Conservation (phyloP, 2,113 vertebrate genomes). For the Lota lota region DNA sequence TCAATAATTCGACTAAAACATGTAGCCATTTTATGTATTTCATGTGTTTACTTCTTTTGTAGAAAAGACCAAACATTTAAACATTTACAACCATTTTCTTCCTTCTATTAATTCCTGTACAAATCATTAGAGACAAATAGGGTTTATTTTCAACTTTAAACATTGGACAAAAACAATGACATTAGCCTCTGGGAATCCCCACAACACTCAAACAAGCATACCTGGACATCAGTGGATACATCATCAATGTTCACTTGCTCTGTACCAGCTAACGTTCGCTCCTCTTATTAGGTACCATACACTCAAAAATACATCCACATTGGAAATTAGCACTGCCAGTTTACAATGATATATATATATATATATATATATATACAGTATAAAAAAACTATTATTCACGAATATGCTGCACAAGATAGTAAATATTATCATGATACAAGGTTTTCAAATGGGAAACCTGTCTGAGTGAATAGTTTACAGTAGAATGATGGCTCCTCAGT, state of each 20-base stretch:
- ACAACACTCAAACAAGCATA: slow-evolving; percentile 52
- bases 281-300: slow-evolving; percentile 85
- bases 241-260: slow-evolving; percentile 74
- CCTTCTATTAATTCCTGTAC: slow-evolving; percentile 70
- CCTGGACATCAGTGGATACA: slow-evolving; percentile 80
- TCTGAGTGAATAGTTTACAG: slow-evolving; percentile 32
- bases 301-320: slow-evolving; percentile 51
- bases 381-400: slow-evolving; percentile 17
- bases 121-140: slow-evolving; percentile 45
- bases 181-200: slow-evolving; percentile 57
- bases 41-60: slow-evolving; percentile 36
- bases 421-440: slow-evolving; percentile 33
- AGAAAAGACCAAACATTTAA: slow-evolving; percentile 58
- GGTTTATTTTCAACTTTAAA: slow-evolving; percentile 23
- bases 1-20: background rate
- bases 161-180: slow-evolving; percentile 56
- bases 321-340: slow-evolving; percentile 59
- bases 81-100: slow-evolving; percentile 69
- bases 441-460: slow-evolving; percentile 22
- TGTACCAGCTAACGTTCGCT: slow-evolving; percentile 74
- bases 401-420: slow-evolving; percentile 11
- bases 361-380: slow-evolving; percentile 75
- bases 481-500: slow-evolving; percentile 63
- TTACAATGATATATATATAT: slow-evolving; percentile 74
- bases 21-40: slow-evolving; percentile 10